These are phyloP conservation scores for Danio albolineatus DNA, from an alignment of 2,797 vertebrate species.

Conservation along the genomic window DNA sequence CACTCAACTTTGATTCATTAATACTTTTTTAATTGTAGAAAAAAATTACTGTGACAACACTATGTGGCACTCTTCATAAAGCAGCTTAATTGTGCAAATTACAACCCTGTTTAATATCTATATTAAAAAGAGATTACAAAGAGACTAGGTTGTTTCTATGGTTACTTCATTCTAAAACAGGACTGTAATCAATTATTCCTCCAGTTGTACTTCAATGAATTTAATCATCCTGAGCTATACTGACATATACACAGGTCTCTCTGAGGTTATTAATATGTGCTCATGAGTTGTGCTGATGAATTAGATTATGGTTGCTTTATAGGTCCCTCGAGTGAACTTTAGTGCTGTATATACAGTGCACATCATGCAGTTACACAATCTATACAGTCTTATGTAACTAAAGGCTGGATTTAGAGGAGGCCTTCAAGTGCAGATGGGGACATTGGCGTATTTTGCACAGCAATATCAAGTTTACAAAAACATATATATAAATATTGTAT, in stretches of 20 bases:
- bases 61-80: not conserved
- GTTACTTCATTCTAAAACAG: not conserved
- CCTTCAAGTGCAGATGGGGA: not conserved
- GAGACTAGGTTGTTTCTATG: not conserved
- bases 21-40: too few species aligned
- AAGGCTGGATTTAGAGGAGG: not conserved
- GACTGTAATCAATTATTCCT: not conserved
- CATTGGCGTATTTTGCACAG: not conserved
- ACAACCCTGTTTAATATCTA: not conserved
- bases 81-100: not conserved
- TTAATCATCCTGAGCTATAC: not conserved
- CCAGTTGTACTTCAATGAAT: not conserved
- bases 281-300: not conserved
- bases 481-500: too few species aligned
- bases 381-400: not conserved
- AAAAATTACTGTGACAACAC: too few species aligned
- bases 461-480: too few species aligned
- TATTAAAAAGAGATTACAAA: not conserved
- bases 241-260: not conserved
- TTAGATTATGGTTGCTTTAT: not conserved
- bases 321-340: not conserved
- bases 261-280: not conserved
- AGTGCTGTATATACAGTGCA: not conserved
- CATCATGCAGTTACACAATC: not conserved
- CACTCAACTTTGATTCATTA: too few species aligned